Percentiles rank a stretch among this genome's conserved stretches.
Conservation (phyloP, 2,797 vertebrate genomes). For the Siniperca obscura region DNA sequence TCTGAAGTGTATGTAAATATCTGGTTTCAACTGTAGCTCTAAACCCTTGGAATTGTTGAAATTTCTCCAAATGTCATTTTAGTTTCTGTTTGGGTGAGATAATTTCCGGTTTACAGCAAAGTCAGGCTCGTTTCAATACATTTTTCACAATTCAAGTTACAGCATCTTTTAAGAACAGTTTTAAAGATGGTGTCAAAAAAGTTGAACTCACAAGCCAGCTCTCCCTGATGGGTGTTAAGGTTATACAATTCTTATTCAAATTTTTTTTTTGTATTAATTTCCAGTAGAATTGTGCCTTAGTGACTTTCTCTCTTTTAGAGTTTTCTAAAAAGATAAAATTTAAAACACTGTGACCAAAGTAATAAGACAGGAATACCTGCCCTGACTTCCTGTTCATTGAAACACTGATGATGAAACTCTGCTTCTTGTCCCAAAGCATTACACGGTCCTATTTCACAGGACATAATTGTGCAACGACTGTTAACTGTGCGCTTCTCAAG, state of each 20-base stretch:
- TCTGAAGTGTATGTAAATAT: no score
- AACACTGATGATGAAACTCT: not conserved
- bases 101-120: not conserved
- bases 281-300: not conserved
- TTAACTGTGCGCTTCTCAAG: not conserved
- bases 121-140: not conserved
- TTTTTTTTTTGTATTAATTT: not conserved
- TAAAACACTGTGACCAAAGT: not conserved
- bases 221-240: not conserved
- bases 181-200: not conserved
- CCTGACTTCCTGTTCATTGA: slow-evolving; percentile 25
- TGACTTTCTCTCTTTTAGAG: not conserved
- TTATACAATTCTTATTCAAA: no score
- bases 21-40: not conserved
- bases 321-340: not conserved
- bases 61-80: not conserved
- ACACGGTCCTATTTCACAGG: not conserved
- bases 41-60: not conserved
- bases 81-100: not conserved
- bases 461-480: not conserved
- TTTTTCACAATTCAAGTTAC: not conserved
- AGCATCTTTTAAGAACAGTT: not conserved
- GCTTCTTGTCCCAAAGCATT: not conserved
- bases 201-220: not conserved
- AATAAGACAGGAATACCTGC: not conserved